Evolutionary conservation across 2,888 invertebrate genomes (phyloP).

Genomic region (Drosophila maculinotata): DNA sequence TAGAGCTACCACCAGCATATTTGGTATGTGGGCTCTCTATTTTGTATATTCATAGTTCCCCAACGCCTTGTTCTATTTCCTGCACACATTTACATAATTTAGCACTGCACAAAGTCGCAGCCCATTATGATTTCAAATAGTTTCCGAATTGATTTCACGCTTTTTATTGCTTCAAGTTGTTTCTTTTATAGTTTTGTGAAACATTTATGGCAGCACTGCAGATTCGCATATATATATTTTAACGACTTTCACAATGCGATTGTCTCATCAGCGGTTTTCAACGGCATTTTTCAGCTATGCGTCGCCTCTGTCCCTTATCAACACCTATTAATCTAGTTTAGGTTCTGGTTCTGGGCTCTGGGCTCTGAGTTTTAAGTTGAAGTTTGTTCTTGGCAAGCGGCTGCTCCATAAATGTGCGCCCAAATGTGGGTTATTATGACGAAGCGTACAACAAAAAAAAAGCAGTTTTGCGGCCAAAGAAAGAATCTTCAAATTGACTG

Average conservation of each 20-base stretch:
- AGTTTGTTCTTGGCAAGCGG: not conserved
- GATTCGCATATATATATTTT: conserved; percentile 23
- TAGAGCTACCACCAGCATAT: conserved; percentile 6
- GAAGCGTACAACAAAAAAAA: conserved; percentile 44
- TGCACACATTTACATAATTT: conserved; percentile 10
- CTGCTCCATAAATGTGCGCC: conserved; percentile 57
- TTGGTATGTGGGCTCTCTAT: conserved; percentile 6
- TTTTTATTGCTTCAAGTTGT: not conserved
- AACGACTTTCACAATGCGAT: conserved; percentile 48
- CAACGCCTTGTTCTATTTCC: not conserved
- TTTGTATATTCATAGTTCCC: not conserved
- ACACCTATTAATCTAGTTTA: conserved; percentile 75
- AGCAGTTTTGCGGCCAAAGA: conserved; percentile 42
- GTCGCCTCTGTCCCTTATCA: conserved; percentile 59
- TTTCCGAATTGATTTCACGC: conserved; percentile 34
- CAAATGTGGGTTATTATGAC: conserved; percentile 73
- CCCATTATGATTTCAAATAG: conserved; percentile 13
- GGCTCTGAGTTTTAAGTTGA: not conserved
- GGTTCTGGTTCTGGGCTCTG: conserved; percentile 44
- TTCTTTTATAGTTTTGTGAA: not conserved
- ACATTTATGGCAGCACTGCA: not conserved
- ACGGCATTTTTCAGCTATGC: conserved; percentile 39
- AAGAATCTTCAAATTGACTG: conserved; percentile 51
- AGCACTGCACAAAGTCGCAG: conserved; percentile 2
- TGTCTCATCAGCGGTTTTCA: conserved; percentile 41